Evolutionary conservation across 2,113 vertebrate species (phyloP).

Genomic region (Illadopsis cleaveri): DNA sequence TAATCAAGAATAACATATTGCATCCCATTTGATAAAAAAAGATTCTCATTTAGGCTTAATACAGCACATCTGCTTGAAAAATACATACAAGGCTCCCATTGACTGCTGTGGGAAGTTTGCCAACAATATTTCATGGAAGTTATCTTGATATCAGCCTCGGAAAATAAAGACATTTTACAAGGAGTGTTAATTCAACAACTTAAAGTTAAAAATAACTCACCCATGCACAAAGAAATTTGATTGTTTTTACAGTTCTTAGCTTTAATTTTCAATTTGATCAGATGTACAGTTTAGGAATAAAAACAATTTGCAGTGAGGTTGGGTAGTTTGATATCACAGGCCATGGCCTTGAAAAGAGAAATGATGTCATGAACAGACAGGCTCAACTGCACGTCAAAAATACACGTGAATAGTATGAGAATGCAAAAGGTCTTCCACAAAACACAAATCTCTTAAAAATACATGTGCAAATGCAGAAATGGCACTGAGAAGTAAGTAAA

Average conservation of each 20-base stretch:
- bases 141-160: neutral
- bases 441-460: constrained; percentile 28
- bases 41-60: constrained; percentile 32
- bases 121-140: constrained; percentile 46
- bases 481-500: constrained; percentile 14
- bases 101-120: constrained; percentile 12
- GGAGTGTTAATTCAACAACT: neutral
- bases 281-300: neutral
- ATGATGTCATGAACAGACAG: neutral
- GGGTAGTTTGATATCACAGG: neutral
- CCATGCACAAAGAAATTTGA: neutral
- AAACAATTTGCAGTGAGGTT: neutral
- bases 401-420: neutral
- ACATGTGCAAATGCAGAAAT: neutral
- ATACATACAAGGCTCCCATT: constrained; percentile 41
- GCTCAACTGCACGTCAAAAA: neutral
- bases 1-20: constrained; percentile 4
- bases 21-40: constrained; percentile 4
- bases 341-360: neutral
- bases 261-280: neutral
- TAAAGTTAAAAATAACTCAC: neutral
- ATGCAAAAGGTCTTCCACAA: neutral
- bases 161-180: constrained; percentile 40
- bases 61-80: constrained; percentile 53
- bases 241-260: neutral